Evolutionary conservation across 2,888 invertebrate species (phyloP), one percentile per base, ranked within the genome.

Genomic region (Epinotia bilunana): DNA sequence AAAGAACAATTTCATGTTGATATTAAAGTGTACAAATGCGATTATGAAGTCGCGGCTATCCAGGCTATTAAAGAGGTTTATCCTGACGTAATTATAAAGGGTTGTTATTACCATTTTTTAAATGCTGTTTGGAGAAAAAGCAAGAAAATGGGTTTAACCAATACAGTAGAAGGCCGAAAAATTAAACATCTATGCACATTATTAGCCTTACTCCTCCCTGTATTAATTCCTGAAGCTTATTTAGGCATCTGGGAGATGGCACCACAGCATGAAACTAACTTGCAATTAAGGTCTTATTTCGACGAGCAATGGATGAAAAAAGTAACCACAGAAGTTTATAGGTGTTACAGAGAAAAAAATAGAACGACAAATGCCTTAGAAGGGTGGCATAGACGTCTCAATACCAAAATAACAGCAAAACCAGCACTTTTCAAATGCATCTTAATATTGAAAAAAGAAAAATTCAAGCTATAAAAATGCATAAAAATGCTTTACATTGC

Each of bases 141-240:
- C 49, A 53, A 53, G 49, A 12, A 53, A 53, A 53, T 53, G 7
- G 49, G 49, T 53, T 53, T 53, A 53, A 53, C 49, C 49, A 13
- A 53, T 53, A 53, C 49, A 53, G 49, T 53, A 53, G 13, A 7
- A 53, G 49, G 49, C 49, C 49, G 49, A 53, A 53, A 53, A 53
- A 53, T 53, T 53, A 53, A 4, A 53, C 49, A 53, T 53, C 49
- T 53, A 53, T 53, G 49, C 49, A 53, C 49, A 53, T 53, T 53
- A 53, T 53, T 53, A 53, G 13, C 49, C 49, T 53, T 53, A 53
- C 49, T 53, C 49, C 49, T 11, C 12, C 49, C 9, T 53, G 11
- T 53, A 53, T 53, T 53, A 53, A 53, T 53, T 53, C 49, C 49
- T 53, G 49, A 53, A 53, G 49, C 49, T 53, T 53, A 53, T 53